Evolutionary conservation across 2,888 invertebrate genomes (phyloP).

Genomic region (Campoplex capitator): DNA sequence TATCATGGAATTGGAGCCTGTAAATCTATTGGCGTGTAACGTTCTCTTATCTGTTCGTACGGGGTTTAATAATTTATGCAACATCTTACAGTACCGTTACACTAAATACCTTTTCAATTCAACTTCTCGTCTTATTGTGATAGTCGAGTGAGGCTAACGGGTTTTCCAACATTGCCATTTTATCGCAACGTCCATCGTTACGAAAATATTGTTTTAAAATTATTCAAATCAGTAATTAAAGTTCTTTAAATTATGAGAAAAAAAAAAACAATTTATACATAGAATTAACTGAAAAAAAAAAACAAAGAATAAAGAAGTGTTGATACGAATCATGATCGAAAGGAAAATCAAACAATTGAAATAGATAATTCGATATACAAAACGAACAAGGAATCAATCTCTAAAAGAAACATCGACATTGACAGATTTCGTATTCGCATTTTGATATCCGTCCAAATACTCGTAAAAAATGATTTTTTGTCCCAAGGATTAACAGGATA

Average conservation of each 20-base stretch:
- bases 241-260: neutral
- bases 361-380: neutral
- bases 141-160: slow-evolving; percentile 41
- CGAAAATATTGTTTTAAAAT: neutral
- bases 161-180: slow-evolving; percentile 32
- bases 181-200: neutral
- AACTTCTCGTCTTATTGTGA: slow-evolving; percentile 53
- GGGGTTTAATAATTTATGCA: slow-evolving; percentile 62
- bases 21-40: slow-evolving; percentile 53
- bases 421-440: neutral
- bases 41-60: slow-evolving; percentile 42
- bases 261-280: neutral
- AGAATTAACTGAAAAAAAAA: neutral
- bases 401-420: neutral
- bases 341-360: neutral
- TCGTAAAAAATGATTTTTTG: neutral
- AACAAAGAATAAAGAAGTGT: neutral
- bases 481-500: slow-evolving; percentile 7
- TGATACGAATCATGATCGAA: neutral
- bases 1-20: slow-evolving; percentile 13
- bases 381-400: neutral
- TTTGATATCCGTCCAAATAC: neutral
- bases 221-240: neutral
- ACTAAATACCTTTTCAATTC: slow-evolving; percentile 63
- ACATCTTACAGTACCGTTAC: slow-evolving; percentile 58